Base-by-base conservation (phyloP, 1,140 invertebrate genomes). In the Ceratina japonica region DNA sequence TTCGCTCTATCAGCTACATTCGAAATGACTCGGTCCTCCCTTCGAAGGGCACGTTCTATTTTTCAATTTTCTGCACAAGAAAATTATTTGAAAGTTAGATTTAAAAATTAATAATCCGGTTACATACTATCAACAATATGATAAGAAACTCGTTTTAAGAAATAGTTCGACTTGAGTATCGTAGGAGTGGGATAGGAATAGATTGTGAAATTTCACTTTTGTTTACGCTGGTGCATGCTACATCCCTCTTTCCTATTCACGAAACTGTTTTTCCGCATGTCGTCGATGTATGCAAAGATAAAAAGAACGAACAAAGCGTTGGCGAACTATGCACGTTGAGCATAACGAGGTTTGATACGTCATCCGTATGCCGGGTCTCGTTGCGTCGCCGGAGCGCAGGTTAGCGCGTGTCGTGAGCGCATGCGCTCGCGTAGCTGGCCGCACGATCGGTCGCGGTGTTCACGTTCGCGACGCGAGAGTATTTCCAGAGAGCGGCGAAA, bases 281-380 rank as follows among this genome's bases (percentile, higher is more conserved):
- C n/a, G 15, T 20, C 13, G 10, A 16, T 22, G 22, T 3, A 13
- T 18, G 58, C 31, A 56, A 76, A 31, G 16, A 27, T 18, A 31
- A 56, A 59, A 81, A 69, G 74, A 74, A 58, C 31, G 70, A 68
- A 73, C 70, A 70, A 83, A 72, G 56, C 20, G n/a, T 63, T 15
- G 22, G 16, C 20, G 73, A 56, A 24, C 22, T 16, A 7, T 8
- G 37, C 44, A 61, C 24, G 54, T 70, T 61, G 49, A 24, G 66
- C 66, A 37, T 71, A 71, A 71, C 54, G 70, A 80, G 58, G 65
- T 73, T 73, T 81, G 79, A 76, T 75, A 80, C 79, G 79, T 81
- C 75, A 81, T 78, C 70, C 70, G 56, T 52, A 52, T 54, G 49
- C 52, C 79, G 66, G 49, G 27, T 80, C 62, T 65, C 68, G 61